Base-by-base conservation (phyloP, 2,797 vertebrate species). In the Pteronotus mesoamericanus region DNA sequence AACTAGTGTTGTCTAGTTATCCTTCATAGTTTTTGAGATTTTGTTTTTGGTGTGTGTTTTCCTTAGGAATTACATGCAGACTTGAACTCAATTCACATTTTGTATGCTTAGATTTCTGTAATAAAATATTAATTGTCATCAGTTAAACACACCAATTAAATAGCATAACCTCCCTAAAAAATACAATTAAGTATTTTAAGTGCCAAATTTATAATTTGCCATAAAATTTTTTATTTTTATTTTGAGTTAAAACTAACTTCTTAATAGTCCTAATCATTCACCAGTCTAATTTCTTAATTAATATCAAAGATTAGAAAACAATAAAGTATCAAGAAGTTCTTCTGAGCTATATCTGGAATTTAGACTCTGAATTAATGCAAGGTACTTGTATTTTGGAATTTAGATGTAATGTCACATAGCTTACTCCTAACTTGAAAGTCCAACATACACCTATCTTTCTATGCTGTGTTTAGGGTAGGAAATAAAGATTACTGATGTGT, bases 361-460 rank as follows among this genome's bases (percentile, higher is more conserved):
- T 94, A 86, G 61, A 89, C 42, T 94, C 29, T 77, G 44, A 93
- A 22, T 92, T 91, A 59, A 15, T 51, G 24, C 22, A 83, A 89
- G 46, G 72, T 2, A 42, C 18, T 46, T 72, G 39, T 5, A 39
- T 55, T 93, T 91, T 94, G 42, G 86, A 91, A 75, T 75, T 69
- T 59, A 89, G 21, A 77, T 21, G 2, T 12, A 72, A 34, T 71
- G 32, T 26, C 16, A 68, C 19, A 26, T 82, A 48, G 16, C 78
- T 89, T 83, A 78, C 34, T 44, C 10, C 22, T 82, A 64, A 83
- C 21, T 80, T 89, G 37, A 68, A 24, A 34, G 12, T 39, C n/a
- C 51, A 42, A 61, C 7, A 34, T 88, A 88, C 68, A 55, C 29
- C 29, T n/a, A 26, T 48, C 32, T 77, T 51, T 72, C 64, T 39